Base-by-base conservation (phyloP, 1,140 invertebrate genomes). In the Himalopsyche phryganea region DNA sequence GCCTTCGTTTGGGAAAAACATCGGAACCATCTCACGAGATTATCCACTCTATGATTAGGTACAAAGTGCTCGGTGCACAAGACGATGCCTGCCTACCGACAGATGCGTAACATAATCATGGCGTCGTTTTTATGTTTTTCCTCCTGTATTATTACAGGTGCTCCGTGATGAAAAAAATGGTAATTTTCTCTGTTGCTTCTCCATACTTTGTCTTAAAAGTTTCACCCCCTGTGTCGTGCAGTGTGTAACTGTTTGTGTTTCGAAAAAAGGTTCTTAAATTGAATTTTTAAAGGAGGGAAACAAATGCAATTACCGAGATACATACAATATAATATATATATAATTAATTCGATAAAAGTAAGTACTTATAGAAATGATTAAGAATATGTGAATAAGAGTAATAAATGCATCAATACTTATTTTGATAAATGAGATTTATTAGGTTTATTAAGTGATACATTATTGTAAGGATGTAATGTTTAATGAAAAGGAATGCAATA, bases 131-230 rank as follows among this genome's bases (percentile, higher is more conserved):
- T 48, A 55, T 38, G 44, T 33, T 55, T 23, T 17, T 19, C 23
- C 20, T 47, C 32, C 14, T 28, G 17, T 50, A 38, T 58, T 58
- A 50, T 58, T 58, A 41, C 48, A 50, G 47, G 53, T 55, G 53
- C 50, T 44, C 20, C 28, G 50, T 53, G 38, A 55, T 55, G 40
- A 50, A 58, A 58, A 58, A 58, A 58, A 58, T 58, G 55, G 36
- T 50, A 58, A 58, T 58, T 47, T 56, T 10, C 9, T 47, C 23
- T 28, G 23, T 28, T 28, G 23, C 23, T 28, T 28, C 23, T 28
- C 3, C 23, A 9, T 41, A 17, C 40, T 41, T 41, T 41, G 40
- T 41, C 40, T 41, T 41, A 41, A 41, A 41, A 14, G 17, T 41
- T 41, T 41, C 40, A 13, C n/a, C 40, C 40, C 40, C 11, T 41